Base-by-base conservation (phyloP, 2,113 vertebrate genomes). In the Benitochromis conjunctus region DNA sequence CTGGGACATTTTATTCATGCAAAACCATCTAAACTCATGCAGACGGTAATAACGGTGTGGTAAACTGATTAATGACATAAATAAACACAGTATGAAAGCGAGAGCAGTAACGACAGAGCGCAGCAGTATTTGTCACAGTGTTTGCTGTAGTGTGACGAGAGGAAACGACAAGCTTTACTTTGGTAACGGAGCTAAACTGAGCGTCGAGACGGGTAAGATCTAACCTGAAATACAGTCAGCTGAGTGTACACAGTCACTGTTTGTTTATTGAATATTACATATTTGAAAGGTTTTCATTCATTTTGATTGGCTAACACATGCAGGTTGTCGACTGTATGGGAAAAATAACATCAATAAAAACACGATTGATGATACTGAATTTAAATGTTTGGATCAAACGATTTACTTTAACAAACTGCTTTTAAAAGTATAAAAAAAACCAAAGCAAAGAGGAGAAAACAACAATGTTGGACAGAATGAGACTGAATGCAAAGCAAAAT, bases 351-450 rank as follows among this genome's bases (percentile, higher is more conserved):
- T 1, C 43, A 74, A 21, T 29, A 48, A 4, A 71, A 10, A 6
- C 13, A 46, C 1, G 1, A 29, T 0, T 0, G 13, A 0, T 74
- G 14, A 74, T 3, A 2, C 9, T 48, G 41, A 48, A 10, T 74
- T 48, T 19, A 48, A 48, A 74, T 48, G 24, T 74, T 74, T 24
- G 41, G 5, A 74, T 0, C 24, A 74, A 29, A 48, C 9, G 0
- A 11, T 36, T 62, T 19, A 31, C 29, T 34, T 7, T 6, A n/a
- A 1, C 18, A 71, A 26, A 29, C 16, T 29, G 69, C 0, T 12
- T 38, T 18, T 1, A 29, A 29, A 74, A 9, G 4, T 0, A 0
- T 26, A 3, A 69, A 66, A 36, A 36, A 3, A 3, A 3, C 6
- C 46, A 4, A 18, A 43, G 13, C 55, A 26, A 57, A 38, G 31